Evolutionary conservation across 1,140 invertebrate genomes (phyloP), one percentile per base, ranked within the genome.

Genomic region (Macrobrachium rosenbergii): DNA sequence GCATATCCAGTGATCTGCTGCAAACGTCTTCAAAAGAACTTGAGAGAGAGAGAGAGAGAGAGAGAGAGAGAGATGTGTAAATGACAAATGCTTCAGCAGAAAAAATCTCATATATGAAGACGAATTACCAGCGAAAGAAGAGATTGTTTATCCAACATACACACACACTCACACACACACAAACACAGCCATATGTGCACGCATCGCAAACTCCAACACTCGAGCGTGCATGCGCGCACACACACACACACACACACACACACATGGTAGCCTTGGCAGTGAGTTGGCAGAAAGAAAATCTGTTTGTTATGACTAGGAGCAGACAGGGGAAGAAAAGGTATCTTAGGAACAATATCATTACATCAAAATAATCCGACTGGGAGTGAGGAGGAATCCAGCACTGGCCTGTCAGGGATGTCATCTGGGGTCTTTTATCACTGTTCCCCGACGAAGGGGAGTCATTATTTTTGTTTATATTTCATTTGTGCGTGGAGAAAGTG

Each of bases 231-330:
- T 16, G 5, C 11, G 17, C 5, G 11, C 5, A 19, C 73, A 45
- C 73, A 45, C 28, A 2, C 73, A 10, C 14, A 19, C 12, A n/a
- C 45, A 43, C 16, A 12, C 10, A 7, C 69, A 16, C 19, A 19
- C 21, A 23, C 23, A 6, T 52, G 43, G n/a, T 45, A 75, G 28
- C 37, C 73, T 75, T 75, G 58, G 43, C 19, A 79, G 77, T 28
- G 77, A 79, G 77, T 63, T 63, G 67, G n/a, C n/a, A 62, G 60
- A 80, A 79, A 79, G 59, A 80, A 80, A 80, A 80, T 80, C 78
- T 45, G 76, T 79, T 80, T 63, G 78, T 80, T 63, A 21, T 80
- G 78, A 80, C 60, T 80, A 23, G 60, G n/a, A 52, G 73, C 10
- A 45, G 37, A 45, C 10, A 73, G 37, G 37, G 45, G n/a, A 64